Base-by-base conservation (phyloP, 92 coral and sea anemone species). In the Zoanthus sansibaricus region DNA sequence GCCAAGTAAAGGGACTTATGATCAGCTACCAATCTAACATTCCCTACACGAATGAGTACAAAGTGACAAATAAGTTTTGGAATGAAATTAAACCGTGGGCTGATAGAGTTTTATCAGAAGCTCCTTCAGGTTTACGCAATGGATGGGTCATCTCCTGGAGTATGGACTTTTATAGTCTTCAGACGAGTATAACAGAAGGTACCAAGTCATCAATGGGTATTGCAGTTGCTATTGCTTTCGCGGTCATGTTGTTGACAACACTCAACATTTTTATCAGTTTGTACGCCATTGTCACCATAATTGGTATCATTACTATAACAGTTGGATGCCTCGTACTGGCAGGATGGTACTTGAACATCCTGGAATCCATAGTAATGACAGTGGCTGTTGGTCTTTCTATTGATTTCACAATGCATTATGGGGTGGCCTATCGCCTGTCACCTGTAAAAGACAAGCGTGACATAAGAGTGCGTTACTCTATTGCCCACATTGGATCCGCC, bases 351-450 rank as follows among this genome's bases (percentile, higher is more conserved):
- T 62, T 97, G 67, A 97, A 95, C 71, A 91, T 97, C 9, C 67
- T 97, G 67, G 99, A 97, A 75, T 97, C 99, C 58, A 95, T 97
- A 44, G 97, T 95, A 72, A 87, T 95, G 89, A 91, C 99, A 37
- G 99, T 97, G 51, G 96, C 99, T 5, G 99, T 97, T 14, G 99
- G 99, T 14, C 82, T 97, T 55, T 97, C 99, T 12, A 95, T 95
- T 79, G 99, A 97, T 86, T 97, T 97, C 86, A 97, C 99, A 16
- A 87, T 97, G 93, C 99, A 97, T 92, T 97, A 97, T 86, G 99
- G 99, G 21, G 98, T 97, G 78, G 99, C 99, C 9, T 97, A 95
- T 84, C 85, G 93, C 69, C 76, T 95, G 46, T 91, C 98, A 72
- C 94, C 95, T 16, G 75, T 87, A 25, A 93, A 90, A 48, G 93